A percentile compares a stretch with the other conserved stretches of the same genome.
Evolutionary conservation across 2,888 invertebrate genomes (phyloP).

Genomic region (Geotrupes spiniger): DNA sequence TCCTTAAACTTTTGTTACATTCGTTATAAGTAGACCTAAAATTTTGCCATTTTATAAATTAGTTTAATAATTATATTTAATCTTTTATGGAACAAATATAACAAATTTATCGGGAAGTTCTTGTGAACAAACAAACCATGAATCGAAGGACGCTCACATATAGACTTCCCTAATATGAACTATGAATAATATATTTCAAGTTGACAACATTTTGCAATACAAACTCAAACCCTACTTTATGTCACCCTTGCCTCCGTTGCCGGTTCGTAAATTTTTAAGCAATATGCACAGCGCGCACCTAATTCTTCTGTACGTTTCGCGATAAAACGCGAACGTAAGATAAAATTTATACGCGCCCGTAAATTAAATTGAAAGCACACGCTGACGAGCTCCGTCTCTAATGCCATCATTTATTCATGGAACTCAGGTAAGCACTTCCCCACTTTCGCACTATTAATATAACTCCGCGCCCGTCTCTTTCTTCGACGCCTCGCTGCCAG

Average conservation of each 20-base stretch:
- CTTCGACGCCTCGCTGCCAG: background rate
- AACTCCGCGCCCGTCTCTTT: background rate
- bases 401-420: constrained; percentile 53
- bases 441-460: constrained; percentile 2
- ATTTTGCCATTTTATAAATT: too few species aligned
- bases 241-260: constrained; percentile 2
- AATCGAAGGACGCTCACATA: too few species aligned
- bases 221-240: too few species aligned
- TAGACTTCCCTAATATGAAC: too few species aligned
- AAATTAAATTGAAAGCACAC: constrained; percentile 35
- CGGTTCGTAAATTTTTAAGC: constrained; percentile 1
- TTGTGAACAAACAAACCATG: too few species aligned
- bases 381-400: constrained; percentile 52
- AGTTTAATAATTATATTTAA: too few species aligned
- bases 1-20: too few species aligned
- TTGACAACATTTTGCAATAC: too few species aligned
- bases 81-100: too few species aligned
- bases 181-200: too few species aligned
- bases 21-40: too few species aligned
- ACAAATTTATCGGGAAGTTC: too few species aligned
- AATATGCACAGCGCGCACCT: background rate
- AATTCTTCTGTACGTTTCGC: constrained; percentile 3
- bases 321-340: constrained; percentile 4
- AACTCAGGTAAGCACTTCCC: constrained; percentile 30
- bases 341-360: constrained; percentile 22